Conservation (phyloP, 2,113 vertebrate species). For the Merops nubicus region DNA sequence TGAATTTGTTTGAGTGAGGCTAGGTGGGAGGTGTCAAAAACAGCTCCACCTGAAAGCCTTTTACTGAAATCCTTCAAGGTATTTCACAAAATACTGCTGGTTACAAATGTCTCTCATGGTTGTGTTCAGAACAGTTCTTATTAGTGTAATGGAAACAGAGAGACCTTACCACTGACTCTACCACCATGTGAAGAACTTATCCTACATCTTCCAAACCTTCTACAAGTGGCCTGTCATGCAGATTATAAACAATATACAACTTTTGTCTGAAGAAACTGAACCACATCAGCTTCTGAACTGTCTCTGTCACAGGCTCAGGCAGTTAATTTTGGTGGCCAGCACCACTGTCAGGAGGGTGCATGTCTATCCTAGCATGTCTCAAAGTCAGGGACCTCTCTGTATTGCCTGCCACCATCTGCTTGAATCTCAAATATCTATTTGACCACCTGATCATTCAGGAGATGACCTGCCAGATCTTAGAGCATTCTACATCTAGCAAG, state of each 20-base stretch:
- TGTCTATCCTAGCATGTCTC: not conserved
- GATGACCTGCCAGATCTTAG: not conserved
- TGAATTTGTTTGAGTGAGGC: not conserved
- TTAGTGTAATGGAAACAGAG: not conserved
- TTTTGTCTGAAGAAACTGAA: not conserved
- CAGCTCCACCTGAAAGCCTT: not conserved
- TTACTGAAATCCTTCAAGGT: not conserved
- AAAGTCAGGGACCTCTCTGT: not conserved
- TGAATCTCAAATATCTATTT: not conserved
- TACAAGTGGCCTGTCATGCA: not conserved
- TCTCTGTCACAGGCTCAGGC: not conserved
- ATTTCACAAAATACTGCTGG: not conserved
- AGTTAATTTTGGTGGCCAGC: not conserved
- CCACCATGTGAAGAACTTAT: not conserved
- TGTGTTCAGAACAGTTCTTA: not conserved
- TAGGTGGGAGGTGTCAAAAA: not conserved
- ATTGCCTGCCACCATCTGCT: not conserved
- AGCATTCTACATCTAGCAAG: not conserved
- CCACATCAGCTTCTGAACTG: not conserved
- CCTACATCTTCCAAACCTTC: not conserved
- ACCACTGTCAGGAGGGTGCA: accelerated
- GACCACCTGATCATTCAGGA: not conserved
- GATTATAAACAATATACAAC: not conserved
- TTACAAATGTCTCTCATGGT: not conserved
- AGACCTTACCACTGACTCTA: not conserved